These are phyloP conservation scores for Oxycera nigricornis DNA, from an alignment of 2,888 invertebrate species.

Conservation along the genomic window DNA sequence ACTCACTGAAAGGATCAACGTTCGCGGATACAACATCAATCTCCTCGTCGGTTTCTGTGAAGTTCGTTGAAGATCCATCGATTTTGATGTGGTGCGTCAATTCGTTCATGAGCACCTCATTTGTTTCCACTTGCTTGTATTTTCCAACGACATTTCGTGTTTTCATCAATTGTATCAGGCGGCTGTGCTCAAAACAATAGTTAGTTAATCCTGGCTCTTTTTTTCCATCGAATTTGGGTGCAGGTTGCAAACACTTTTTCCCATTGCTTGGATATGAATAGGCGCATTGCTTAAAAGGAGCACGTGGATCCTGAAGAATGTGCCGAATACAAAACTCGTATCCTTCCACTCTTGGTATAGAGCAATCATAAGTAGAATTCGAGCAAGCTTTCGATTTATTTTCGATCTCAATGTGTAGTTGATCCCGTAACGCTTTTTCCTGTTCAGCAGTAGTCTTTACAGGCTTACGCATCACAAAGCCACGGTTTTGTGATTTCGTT, in stretches of 20 bases:
- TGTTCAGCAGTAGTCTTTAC: conserved; percentile 47
- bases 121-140: conserved; percentile 69
- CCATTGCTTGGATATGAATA: conserved; percentile 73
- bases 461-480: conserved; percentile 43
- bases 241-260: conserved; percentile 79
- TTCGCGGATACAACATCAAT: conserved; percentile 64
- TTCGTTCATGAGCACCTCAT: conserved; percentile 71
- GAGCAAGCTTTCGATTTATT: conserved; percentile 69
- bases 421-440: conserved; percentile 60
- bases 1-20: conserved; percentile 69
- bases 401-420: conserved; percentile 70
- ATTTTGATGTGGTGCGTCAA: conserved; percentile 70
- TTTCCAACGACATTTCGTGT: conserved; percentile 68
- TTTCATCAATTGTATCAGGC: conserved; percentile 69
- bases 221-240: conserved; percentile 75
- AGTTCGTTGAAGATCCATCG: conserved; percentile 51
- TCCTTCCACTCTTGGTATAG: conserved; percentile 72
- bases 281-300: conserved; percentile 84
- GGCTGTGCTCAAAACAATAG: conserved; percentile 74
- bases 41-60: conserved; percentile 61
- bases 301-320: conserved; percentile 80
- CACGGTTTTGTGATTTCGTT: conserved; percentile 45
- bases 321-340: conserved; percentile 82
- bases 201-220: conserved; percentile 66
- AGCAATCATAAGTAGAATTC: conserved; percentile 72